Evolutionary conservation across 2,113 vertebrate genomes (phyloP).

Genomic region (Ptyas mucosa): DNA sequence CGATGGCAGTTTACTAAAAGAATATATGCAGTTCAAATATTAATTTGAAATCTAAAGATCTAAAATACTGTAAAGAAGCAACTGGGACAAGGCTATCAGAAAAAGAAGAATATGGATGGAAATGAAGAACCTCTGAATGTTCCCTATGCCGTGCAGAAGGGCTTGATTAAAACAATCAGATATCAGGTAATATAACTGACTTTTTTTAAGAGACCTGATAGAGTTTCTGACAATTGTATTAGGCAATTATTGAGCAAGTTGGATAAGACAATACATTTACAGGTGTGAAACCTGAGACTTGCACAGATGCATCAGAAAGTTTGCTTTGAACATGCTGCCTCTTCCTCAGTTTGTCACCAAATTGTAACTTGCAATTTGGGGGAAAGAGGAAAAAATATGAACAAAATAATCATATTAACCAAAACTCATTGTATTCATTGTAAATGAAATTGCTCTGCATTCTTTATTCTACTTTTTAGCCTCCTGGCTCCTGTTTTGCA

Average conservation of each 20-base stretch:
- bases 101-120: neutral
- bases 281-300: neutral
- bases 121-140: neutral
- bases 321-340: neutral
- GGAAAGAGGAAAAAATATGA: neutral
- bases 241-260: neutral
- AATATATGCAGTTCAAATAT: neutral
- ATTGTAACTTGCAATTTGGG: neutral
- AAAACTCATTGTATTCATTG: neutral
- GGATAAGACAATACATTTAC: neutral
- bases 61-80: neutral
- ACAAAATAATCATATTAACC: neutral
- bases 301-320: neutral
- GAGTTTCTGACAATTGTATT: neutral
- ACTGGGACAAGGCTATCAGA: neutral
- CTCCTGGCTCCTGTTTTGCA: neutral
- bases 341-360: neutral
- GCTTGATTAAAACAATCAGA: neutral
- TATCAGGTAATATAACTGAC: neutral
- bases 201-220: neutral
- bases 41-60: neutral
- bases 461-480: neutral
- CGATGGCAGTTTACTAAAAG: neutral
- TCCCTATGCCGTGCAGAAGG: neutral
- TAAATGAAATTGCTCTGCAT: neutral